phyloP scores from a whole-genome alignment of 2,888 invertebrate genomes.

The Drosophila limbata region DNA sequence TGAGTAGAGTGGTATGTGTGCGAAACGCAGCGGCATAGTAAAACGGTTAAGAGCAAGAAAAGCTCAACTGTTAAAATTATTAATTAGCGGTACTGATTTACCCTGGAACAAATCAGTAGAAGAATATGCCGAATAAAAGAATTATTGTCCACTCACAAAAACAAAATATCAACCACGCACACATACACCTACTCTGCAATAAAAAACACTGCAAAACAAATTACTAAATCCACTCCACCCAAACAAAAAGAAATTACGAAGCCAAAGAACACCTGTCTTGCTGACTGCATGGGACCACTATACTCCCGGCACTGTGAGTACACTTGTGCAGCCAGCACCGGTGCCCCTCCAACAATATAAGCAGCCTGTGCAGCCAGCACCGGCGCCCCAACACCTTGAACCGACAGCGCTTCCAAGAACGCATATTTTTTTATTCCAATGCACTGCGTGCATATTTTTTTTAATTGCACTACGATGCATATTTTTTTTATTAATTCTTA shows the following conservation, averaged over 20 bases:
- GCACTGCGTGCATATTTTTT: too few species aligned
- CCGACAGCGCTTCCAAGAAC: too few species aligned
- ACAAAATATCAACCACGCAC: background rate
- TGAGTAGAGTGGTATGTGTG: background rate
- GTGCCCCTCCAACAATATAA: background rate
- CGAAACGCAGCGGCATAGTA: background rate
- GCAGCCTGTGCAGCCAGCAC: too few species aligned
- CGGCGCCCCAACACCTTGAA: too few species aligned
- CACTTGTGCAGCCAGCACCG: background rate
- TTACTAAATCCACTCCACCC: background rate
- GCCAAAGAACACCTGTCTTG: conserved; percentile 3
- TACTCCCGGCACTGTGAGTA: background rate
- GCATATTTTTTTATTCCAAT: too few species aligned
- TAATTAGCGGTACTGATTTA: conserved; percentile 5
- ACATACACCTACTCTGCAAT: conserved; percentile 4
- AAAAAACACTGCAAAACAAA: conserved; percentile 3
- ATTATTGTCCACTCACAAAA: background rate
- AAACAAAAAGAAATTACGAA: background rate
- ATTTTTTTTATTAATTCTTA: too few species aligned
- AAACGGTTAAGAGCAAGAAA: conserved; percentile 11
- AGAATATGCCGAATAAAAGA: background rate
- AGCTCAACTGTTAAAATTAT: conserved; percentile 14
- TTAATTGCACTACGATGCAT: too few species aligned
- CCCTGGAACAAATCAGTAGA: background rate
- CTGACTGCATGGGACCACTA: conserved; percentile 6